Evolutionary conservation across 1,140 invertebrate species (phyloP).

Genomic region (Cecropterus lyciades): DNA sequence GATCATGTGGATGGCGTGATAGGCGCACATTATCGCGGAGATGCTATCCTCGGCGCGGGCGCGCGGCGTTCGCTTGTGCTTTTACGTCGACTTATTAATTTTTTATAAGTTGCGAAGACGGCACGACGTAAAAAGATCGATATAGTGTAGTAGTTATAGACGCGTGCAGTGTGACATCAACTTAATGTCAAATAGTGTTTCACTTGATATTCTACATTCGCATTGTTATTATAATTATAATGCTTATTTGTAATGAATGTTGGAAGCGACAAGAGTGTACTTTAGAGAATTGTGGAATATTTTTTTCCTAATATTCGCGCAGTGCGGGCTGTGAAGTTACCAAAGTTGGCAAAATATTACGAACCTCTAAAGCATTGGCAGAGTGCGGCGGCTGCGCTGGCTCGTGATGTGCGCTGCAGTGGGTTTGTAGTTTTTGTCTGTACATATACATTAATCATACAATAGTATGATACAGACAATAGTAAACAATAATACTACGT

Average conservation of each 20-base stretch:
- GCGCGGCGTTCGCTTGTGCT: conserved; percentile 15
- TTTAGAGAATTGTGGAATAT: no score
- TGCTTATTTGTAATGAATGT: not conserved
- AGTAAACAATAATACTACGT: no score
- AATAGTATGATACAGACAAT: no score
- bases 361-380: no score
- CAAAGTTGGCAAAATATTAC: no score
- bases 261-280: not conserved
- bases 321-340: no score
- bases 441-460: no score
- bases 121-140: conserved; percentile 2
- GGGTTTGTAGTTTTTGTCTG: no score
- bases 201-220: conserved; percentile 4
- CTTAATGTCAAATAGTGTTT: conserved; percentile 15
- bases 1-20: not conserved
- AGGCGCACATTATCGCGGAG: conserved; percentile 20
- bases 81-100: conserved; percentile 7
- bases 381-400: no score
- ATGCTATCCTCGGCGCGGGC: conserved; percentile 1
- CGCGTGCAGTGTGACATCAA: not conserved
- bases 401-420: no score
- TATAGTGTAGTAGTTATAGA: not conserved
- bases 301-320: no score
- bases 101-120: conserved; percentile 1
- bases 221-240: no score